Evolutionary conservation across 1,140 invertebrate species (phyloP), one percentile per base, ranked within the genome.

Genomic region (Kradibia gibbosae): DNA sequence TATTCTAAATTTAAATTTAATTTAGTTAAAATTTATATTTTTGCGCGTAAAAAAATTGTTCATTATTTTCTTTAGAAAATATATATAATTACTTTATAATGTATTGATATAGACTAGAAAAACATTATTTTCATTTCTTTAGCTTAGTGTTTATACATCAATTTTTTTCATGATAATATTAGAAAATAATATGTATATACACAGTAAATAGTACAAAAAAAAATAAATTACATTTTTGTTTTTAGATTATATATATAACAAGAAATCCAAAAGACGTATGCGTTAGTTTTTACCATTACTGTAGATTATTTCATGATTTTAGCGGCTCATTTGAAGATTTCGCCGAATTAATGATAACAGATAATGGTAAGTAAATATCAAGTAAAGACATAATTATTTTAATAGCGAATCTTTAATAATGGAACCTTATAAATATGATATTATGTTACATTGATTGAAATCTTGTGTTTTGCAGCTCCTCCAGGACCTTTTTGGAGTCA

Each of bases 201-300:
- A 60, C 28, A 60, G 28, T 4, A 60, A 20, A 28, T 25, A 60
- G 10, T 28, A 3, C 11, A 55, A n/a, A 55, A n/a, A 60, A 60
- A 60, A 60, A 31, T 60, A 31, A 15, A 36, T 36, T 34, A 65
- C 36, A n/a, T 39, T 50, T 75, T 84, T 81, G 84, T 84, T 91
- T 89, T 67, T 89, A 98, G 95, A 94, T 98, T 1, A 95, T 99
- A 70, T 99, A 99, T 88, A 94, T 97, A 0, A 93, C 96, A 0
- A 93, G 98, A 70, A 98, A 99, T 91, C 97, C 98, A 2, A 99
- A 99, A 90, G 98, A 99, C 87, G 94, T 96, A 81, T 96, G 96
- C 67, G 97, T 99, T 0, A 98, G 97, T 0, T 98, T 96, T 87
- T 99, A 96, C 88, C 95, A 98, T 88, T 98, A 98, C 86, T 94